Evolutionary conservation across 2,113 vertebrate species (phyloP), one percentile per base, ranked within the genome.

Genomic region (Eurypyga helias): DNA sequence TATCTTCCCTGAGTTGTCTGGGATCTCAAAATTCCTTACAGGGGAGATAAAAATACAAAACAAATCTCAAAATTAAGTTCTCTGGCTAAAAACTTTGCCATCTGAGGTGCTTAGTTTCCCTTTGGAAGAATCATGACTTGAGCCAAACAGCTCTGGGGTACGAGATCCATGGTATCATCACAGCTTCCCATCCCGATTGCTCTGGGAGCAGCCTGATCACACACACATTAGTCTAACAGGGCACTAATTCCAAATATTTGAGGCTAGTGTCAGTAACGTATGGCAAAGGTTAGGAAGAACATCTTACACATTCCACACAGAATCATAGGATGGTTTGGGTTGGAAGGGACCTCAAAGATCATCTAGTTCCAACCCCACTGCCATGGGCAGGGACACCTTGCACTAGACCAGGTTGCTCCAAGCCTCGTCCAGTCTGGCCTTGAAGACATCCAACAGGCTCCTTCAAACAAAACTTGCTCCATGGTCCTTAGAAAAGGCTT

Each of bases 141-240:
- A 85, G 36, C 24, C 54, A 66, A 55, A 36, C 3, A 31, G 60
- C 34, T 83, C 4, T 4, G 12, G 38, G 36, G 51, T 17, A 18
- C 12, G 3, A 36, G n/a, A 67, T 19, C 25, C 45, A 33, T 15
- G 19, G 51, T 1, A 61, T 31, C 14, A 2, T 46, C 54, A 23
- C 19, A 60, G 72, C n/a, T 60, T n/a, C 45, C 20, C n/a, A 25
- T 16, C 34, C 36, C 5, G 0, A 9, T 10, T 11, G 48, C 34
- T 38, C 49, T 11, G 31, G 57, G 66, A 84, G 17, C 1, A 5
- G 13, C 20, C n/a, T 15, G 36, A 72, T n/a, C 20, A 17, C 49
- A 0, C 31, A 78, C 17, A 8, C 1, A 0, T 19, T 3, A 26
- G 26, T 51, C 9, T 70, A 65, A 41, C 5, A 7, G 31, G 66